Evolutionary conservation across 2,888 invertebrate genomes (phyloP).

Genomic region (Tetragonula carbonaria): DNA sequence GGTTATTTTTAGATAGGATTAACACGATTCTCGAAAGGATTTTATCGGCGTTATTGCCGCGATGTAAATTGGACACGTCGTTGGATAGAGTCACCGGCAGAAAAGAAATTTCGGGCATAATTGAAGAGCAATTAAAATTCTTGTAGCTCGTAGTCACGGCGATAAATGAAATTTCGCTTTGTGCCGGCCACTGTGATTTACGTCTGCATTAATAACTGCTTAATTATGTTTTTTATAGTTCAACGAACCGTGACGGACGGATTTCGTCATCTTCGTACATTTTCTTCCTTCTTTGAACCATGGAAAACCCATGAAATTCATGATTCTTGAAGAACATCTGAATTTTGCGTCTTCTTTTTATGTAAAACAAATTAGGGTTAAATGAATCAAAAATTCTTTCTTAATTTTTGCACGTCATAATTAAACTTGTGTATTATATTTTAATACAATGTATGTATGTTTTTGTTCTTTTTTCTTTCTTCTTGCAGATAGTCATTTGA

Average conservation of each 20-base stretch:
- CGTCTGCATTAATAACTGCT: slow-evolving; percentile 40
- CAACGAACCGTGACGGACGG: slow-evolving; percentile 17
- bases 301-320: background rate
- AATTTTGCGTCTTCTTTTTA: background rate
- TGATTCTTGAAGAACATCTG: background rate
- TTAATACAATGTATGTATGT: too few species aligned
- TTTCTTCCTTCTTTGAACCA: background rate
- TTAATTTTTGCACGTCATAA: background rate
- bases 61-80: background rate
- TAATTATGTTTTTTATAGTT: slow-evolving; percentile 53
- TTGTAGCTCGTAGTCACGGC: slow-evolving; percentile 33
- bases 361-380: background rate
- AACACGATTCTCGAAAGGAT: background rate
- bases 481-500: too few species aligned
- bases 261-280: slow-evolving; percentile 20
- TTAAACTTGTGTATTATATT: background rate
- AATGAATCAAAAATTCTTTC: too few species aligned
- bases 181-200: slow-evolving; percentile 45
- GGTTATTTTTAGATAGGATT: slow-evolving; percentile 14
- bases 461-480: too few species aligned
- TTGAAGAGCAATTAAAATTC: slow-evolving; percentile 61
- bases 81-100: slow-evolving; percentile 18
- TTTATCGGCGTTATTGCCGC: background rate
- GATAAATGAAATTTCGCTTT: slow-evolving; percentile 55
- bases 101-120: slow-evolving; percentile 30